Base-by-base conservation (phyloP, 2,113 vertebrate genomes). In the Potamarius usumacintae region DNA sequence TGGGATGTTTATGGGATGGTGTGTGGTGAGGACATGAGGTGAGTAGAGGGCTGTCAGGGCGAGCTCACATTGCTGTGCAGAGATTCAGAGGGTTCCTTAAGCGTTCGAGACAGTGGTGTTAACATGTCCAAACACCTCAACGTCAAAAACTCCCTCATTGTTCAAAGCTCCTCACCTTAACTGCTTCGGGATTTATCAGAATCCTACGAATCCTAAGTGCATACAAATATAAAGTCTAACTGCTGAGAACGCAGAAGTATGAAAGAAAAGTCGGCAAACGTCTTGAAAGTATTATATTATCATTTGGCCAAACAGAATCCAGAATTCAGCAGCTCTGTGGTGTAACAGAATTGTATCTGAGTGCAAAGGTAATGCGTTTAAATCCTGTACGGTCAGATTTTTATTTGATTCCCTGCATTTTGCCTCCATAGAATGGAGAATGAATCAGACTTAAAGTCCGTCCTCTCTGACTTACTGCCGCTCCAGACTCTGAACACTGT, bases 121-220 rank as follows among this genome's bases (percentile, higher is more conserved):
- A 72, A 85, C 5, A 90, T 89, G 91, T 91, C 91, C 92, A 78
- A 90, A 3, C 11, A 25, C 7, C 15, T 34, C 18, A 14, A 34
- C 18, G 17, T 81, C 55, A 81, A 81, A 79, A 60, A 27, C 42
- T 79, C 85, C 69, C 7, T 93, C 85, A 91, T 11, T 50, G 1
- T 92, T 90, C 92, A 89, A 86, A 71, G 69, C 18, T 52, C 74
- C 76, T 78, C 30, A 1, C 9, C 55, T 52, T 25, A 42, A 17
- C 53, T 34, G 4, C 79, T 74, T 88, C 62, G 22, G 30, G 72
- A 27, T 69, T 42, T 48, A 0, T 6, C 1, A 8, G 18, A n/a
- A 25, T 69, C 67, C 30, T 30, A 34, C 1, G 18, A n/a, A 25
- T 69, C 67, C 30, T 15, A 34, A 71, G 14, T 14, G 6, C 67